phyloP scores from a whole-genome alignment of 2,113 vertebrate species.

The Microcebus murinus region DNA sequence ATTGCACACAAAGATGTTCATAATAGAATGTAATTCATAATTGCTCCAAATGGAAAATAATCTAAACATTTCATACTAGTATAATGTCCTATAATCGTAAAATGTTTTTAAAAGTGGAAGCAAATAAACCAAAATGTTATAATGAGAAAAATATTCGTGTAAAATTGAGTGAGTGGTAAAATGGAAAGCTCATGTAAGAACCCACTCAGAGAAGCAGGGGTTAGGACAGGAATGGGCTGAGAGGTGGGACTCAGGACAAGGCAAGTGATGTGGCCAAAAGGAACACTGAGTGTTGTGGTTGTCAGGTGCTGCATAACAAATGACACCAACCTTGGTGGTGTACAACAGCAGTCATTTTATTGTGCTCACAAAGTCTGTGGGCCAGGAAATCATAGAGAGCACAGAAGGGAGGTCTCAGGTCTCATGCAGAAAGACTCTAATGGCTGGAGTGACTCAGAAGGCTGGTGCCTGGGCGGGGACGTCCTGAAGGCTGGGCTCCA shows the following conservation, averaged over 20 bases:
- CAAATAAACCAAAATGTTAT: not conserved
- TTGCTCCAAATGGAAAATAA: not conserved
- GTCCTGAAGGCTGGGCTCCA: too few relatives aligned
- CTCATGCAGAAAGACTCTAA: not conserved
- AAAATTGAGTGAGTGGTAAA: not conserved
- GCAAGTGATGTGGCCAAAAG: too few relatives aligned
- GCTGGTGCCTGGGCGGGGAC: too few relatives aligned
- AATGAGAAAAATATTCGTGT: not conserved
- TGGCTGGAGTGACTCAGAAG: not conserved
- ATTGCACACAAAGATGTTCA: not conserved
- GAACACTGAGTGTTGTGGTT: rapidly evolving
- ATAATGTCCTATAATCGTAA: not conserved
- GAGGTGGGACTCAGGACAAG: not conserved
- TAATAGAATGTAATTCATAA: not conserved
- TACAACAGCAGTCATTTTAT: rapidly evolving
- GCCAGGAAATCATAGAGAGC: not conserved
- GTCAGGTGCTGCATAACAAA: rapidly evolving
- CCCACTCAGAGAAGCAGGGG: rapidly evolving
- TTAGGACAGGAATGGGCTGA: not conserved
- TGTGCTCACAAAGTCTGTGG: not conserved
- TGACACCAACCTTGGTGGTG: rapidly evolving
- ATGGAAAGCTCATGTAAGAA: too few relatives aligned
- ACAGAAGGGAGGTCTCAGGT: not conserved
- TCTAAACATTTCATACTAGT: not conserved
- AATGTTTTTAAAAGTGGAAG: not conserved